Conservation (phyloP, 2,888 invertebrate species). For the Pteria penguin region DNA sequence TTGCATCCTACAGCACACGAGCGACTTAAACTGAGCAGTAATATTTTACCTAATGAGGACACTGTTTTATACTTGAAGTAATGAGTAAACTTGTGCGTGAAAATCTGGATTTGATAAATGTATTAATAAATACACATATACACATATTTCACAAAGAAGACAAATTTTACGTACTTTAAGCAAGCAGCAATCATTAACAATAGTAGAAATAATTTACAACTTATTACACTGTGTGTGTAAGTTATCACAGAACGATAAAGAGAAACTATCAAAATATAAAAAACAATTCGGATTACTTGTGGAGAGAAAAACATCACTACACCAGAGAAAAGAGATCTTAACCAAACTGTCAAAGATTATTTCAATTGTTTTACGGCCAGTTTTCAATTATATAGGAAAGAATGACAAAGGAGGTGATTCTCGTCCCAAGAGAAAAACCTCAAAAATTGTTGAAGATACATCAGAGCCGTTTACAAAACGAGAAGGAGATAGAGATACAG, state of each 20-base stretch:
- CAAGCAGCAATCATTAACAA: conserved; percentile 26
- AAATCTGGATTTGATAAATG: conserved; percentile 10
- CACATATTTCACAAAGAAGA: conserved; percentile 23
- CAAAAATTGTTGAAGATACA: too few relatives aligned
- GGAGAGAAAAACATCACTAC: conserved; percentile 18
- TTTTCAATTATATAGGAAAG: conserved; percentile 7
- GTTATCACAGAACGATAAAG: conserved; percentile 37
- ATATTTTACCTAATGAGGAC: too few relatives aligned
- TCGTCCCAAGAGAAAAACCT: conserved; percentile 16
- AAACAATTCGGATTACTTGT: conserved; percentile 38
- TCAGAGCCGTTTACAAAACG: too few relatives aligned
- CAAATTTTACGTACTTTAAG: conserved; percentile 24
- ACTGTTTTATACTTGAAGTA: too few relatives aligned
- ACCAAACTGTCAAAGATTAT: conserved; percentile 29
- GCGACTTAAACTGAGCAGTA: neutral
- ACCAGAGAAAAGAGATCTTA: conserved; percentile 22
- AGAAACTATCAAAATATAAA: conserved; percentile 27
- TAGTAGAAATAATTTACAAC: conserved; percentile 48
- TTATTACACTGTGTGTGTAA: conserved; percentile 39
- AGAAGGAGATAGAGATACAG: neutral
- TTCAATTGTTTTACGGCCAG: conserved; percentile 20
- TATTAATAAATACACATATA: neutral
- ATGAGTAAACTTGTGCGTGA: neutral
- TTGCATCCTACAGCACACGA: neutral
- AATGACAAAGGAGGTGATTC: conserved; percentile 16